Base-by-base conservation (phyloP, 2,888 invertebrate genomes). In the Leptura quadrifasciata region DNA sequence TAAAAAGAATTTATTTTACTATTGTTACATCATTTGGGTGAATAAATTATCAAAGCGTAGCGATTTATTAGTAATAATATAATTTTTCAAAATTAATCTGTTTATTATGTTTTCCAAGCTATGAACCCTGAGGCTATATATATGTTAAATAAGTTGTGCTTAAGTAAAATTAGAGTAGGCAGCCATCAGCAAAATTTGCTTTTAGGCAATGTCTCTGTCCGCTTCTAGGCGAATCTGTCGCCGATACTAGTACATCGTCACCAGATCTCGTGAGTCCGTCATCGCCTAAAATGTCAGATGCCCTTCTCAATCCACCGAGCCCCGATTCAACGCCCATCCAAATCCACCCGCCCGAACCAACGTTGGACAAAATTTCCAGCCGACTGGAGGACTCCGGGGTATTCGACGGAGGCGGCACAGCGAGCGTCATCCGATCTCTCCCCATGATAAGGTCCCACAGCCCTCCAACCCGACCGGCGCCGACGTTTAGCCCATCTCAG, bases 191-290 rank as follows among this genome's bases (percentile, higher is more conserved):
- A 84, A 86, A 86, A 86, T 88, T 86, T 87, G 81, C 84, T 88
- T 88, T 85, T 88, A 88, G 87, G 87, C 86, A 88, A 87, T 88
- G 85, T 86, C 85, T 88, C 87, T 91, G 87, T 92, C 89, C 88
- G 88, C 90, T 88, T 89, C 86, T 93, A 94, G 95, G 95, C 91
- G 97, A 96, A 92, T 96, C 96, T 89, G 95, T 96, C 91, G 96
- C 96, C 89, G 97, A 97, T 91, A 96, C 96, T 89, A 96, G 95
- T 90, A 96, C 96, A 89, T 96, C 96, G 89, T 97, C 96, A 89
- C 96, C 96, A 90, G 96, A 96, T 91, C 93, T 95, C 85, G 91
- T 93, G 87, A 94, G 94, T 89, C 95, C 96, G 89, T 93, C 94
- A 89, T 96, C 96, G 88, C 96, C 96, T 89, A 94, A 94, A 91